Conservation (phyloP, 2,113 vertebrate species). For the Alosa alosa region DNA sequence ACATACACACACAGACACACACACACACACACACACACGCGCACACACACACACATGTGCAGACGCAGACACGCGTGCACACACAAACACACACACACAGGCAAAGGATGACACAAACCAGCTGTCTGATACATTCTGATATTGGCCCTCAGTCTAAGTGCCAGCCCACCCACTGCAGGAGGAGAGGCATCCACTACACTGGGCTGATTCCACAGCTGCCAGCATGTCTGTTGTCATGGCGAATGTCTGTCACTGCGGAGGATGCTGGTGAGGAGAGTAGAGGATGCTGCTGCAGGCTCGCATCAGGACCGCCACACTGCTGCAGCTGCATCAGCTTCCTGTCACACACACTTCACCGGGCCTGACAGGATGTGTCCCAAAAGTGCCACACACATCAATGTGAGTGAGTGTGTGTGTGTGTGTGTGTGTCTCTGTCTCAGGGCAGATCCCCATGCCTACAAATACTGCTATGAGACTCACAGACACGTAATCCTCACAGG, state of each 20-base stretch:
- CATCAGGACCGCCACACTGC: not conserved
- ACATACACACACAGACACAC: not conserved
- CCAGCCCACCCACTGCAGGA: not conserved
- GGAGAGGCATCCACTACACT: not conserved
- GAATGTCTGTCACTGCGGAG: not conserved
- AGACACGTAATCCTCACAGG: not conserved
- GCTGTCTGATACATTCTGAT: not conserved
- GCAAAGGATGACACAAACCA: not conserved
- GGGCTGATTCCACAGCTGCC: not conserved
- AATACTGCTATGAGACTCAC: not conserved
- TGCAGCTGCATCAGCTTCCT: constrained; percentile 38
- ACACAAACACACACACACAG: not conserved
- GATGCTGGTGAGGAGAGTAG: not conserved
- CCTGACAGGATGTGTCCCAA: constrained; percentile 28
- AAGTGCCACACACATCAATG: constrained; percentile 26
- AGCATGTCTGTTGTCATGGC: constrained; percentile 6
- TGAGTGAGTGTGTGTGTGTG: not conserved
- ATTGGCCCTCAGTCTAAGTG: not conserved
- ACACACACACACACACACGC: constrained; percentile 6
- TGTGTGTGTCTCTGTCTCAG: not conserved
- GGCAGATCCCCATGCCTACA: not conserved
- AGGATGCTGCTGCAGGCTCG: not conserved
- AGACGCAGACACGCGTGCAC: not conserved
- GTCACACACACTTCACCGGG: constrained; percentile 13
- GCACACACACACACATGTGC: not conserved